Conservation (phyloP, 2,888 invertebrate genomes). For the Phyllotreta cruciferae region DNA sequence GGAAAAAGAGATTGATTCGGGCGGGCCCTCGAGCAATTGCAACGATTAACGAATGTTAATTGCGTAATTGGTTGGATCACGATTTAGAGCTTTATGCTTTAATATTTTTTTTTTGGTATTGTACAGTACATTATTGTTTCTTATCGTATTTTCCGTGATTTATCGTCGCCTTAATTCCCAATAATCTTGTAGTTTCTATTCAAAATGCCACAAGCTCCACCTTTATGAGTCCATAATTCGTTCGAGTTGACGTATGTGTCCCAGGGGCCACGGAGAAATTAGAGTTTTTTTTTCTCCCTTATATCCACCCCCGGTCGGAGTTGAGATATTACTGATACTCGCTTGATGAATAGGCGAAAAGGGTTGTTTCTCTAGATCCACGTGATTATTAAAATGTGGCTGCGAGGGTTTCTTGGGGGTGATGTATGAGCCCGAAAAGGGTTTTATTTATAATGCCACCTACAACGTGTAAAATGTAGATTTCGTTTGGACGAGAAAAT, state of each 20-base stretch:
- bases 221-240: conserved; percentile 54
- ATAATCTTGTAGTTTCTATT: conserved; percentile 24
- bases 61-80: background rate
- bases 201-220: conserved; percentile 35
- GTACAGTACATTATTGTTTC: background rate
- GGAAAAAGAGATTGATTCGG: background rate
- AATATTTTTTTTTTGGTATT: background rate
- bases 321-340: conserved; percentile 33
- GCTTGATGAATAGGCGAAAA: conserved; percentile 32
- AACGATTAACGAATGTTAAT: conserved; percentile 19
- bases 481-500: conserved; percentile 3
- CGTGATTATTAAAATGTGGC: conserved; percentile 37
- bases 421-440: conserved; percentile 28
- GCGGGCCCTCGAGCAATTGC: conserved; percentile 20
- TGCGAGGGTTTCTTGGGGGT: conserved; percentile 24
- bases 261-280: conserved; percentile 36
- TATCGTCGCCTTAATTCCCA: conserved; percentile 26
- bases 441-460: conserved; percentile 32
- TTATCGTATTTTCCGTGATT: conserved; percentile 14
- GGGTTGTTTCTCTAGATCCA: conserved; percentile 32
- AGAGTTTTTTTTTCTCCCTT: conserved; percentile 15
- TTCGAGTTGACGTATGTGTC: conserved; percentile 44
- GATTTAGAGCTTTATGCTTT: no score
- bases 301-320: conserved; percentile 23
- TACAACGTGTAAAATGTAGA: conserved; percentile 21